Base-by-base conservation (phyloP, 2,888 invertebrate species). In the Cordylochernes scorpioides region DNA sequence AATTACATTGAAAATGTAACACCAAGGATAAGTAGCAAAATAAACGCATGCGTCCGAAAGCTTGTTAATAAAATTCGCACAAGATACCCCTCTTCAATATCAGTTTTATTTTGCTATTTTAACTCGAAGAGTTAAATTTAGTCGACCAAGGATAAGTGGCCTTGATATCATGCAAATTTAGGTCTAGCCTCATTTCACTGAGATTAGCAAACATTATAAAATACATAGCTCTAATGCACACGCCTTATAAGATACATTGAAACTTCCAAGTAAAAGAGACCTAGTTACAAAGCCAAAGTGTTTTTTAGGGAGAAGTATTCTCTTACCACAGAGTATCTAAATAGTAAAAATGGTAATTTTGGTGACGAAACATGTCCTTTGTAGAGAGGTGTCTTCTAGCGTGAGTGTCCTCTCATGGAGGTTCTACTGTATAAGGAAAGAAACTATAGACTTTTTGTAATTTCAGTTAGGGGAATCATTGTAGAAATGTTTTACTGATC, bases 161-260 rank as follows among this genome's bases (percentile, higher is more conserved):
- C 10, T n/a, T 2, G 21, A n/a, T 2, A 19, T 19, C 9, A n/a
- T 19, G n/a, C n/a, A n/a, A n/a, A n/a, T 19, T 19, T 19, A n/a
- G 10, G 10, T 19, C 10, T 19, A 19, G 10, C 2, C 9, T 19
- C 9, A 19, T 10, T 19, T 19, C n/a, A n/a, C n/a, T 25, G 10
- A 14, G 13, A 14, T 9, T 25, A 27, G 21, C 8, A 10, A 27
- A 9, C 10, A 24, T 19, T 19, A 24, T 24, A 4, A 28, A 5
- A 19, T n/a, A n/a, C 5, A 10, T 35, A 32, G 12, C 4, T 22
- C 12, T 22, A 6, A 22, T n/a, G 9, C 10, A 19, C 12, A 22
- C 5, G 12, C 14, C 5, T 13, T 22, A 22, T 22, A 13, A 13
- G 4, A n/a, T n/a, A n/a, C n/a, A n/a, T n/a, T n/a, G n/a, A n/a